Percentiles rank a stretch among this genome's conserved stretches.
These are phyloP conservation scores for Rhynchomys soricoides DNA, from an alignment of 2,113 vertebrate species.

Conservation along the genomic window DNA sequence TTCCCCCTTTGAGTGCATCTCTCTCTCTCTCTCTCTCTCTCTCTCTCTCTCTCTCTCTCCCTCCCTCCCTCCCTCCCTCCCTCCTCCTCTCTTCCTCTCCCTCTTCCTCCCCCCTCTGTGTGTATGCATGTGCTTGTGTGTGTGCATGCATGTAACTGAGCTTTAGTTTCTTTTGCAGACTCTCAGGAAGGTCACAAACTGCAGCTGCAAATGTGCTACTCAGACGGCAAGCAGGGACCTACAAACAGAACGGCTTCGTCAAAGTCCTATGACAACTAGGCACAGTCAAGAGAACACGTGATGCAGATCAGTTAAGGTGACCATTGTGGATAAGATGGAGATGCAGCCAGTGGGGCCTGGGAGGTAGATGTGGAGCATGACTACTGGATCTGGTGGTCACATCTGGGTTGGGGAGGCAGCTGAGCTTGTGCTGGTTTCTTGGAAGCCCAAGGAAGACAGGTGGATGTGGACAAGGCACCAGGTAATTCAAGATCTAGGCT, in stretches of 20 bases:
- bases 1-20: neutral
- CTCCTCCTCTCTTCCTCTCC: too few relatives aligned
- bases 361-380: neutral
- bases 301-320: neutral
- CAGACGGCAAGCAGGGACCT: neutral
- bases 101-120: neutral
- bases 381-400: neutral
- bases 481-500: slow-evolving; percentile 34
- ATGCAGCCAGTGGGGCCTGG: neutral
- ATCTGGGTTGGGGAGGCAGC: neutral
- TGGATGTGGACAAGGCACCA: slow-evolving; percentile 65
- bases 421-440: neutral
- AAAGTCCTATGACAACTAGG: slow-evolving; percentile 19
- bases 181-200: slow-evolving; percentile 61
- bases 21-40: too few relatives aligned
- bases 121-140: neutral
- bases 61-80: too few relatives aligned
- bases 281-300: neutral
- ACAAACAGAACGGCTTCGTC: slow-evolving; percentile 43
- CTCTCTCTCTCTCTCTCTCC: neutral
- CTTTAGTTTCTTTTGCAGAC: slow-evolving; percentile 61
- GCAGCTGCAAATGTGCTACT: neutral
- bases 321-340: neutral
- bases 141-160: neutral
- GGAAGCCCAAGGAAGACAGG: neutral